Evolutionary conservation across 2,888 invertebrate genomes (phyloP).

Genomic region (Ashinkailepas kermadecensis): DNA sequence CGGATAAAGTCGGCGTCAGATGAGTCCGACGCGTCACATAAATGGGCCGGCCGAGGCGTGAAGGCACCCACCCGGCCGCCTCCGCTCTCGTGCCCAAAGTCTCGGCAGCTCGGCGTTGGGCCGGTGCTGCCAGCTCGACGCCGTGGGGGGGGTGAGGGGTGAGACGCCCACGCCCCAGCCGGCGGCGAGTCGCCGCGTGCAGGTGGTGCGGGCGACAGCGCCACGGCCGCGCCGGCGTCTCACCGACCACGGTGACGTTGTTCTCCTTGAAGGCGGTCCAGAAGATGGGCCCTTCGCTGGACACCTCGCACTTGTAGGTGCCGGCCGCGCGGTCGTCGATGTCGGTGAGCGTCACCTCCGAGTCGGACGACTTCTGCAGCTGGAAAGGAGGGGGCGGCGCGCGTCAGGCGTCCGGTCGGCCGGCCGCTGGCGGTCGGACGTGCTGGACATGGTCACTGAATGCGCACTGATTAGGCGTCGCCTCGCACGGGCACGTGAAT

Average conservation of each 20-base stretch:
- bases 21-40: background rate
- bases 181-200: too few species aligned
- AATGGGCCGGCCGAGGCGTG: background rate
- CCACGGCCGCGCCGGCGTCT: background rate
- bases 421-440: too few species aligned
- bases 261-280: slow-evolving; percentile 15
- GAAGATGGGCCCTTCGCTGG: slow-evolving; percentile 26
- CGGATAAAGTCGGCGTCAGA: background rate
- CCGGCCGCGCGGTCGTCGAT: slow-evolving; percentile 24
- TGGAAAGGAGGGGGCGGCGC: background rate
- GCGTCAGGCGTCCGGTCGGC: too few species aligned
- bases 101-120: too few species aligned
- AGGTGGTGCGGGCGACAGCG: background rate
- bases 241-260: slow-evolving; percentile 19
- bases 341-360: slow-evolving; percentile 19
- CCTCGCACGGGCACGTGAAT: too few species aligned
- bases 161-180: too few species aligned
- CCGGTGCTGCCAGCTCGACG: too few species aligned
- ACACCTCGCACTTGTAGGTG: slow-evolving; percentile 29
- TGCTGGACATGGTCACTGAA: too few species aligned
- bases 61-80: too few species aligned
- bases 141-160: too few species aligned
- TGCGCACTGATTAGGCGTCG: too few species aligned
- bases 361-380: slow-evolving; percentile 27
- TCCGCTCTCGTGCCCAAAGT: too few species aligned